Conservation (phyloP, 2,888 invertebrate genomes). For the Drosophila nr. fundita region DNA sequence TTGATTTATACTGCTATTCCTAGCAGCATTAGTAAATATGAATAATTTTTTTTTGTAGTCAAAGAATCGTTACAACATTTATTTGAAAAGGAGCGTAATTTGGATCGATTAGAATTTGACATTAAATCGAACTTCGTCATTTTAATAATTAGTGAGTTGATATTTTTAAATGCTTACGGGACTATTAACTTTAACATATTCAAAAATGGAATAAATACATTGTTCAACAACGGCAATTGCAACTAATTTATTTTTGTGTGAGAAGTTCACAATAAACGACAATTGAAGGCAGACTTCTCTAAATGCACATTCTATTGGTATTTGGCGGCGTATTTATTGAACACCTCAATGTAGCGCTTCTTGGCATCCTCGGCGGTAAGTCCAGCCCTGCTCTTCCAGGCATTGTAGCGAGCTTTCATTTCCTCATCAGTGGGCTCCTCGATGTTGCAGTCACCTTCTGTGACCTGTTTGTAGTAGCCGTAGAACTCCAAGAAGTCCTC, state of each 20-base stretch:
- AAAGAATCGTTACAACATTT: background rate
- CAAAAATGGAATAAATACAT: conserved; percentile 68
- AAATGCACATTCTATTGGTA: conserved; percentile 78
- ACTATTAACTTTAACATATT: conserved; percentile 58
- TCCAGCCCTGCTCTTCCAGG: conserved; percentile 94
- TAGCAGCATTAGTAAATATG: background rate
- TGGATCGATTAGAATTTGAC: background rate
- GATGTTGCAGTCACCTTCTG: conserved; percentile 92
- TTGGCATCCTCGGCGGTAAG: conserved; percentile 91
- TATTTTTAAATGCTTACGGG: conserved; percentile 42
- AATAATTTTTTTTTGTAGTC: background rate
- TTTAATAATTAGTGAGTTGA: background rate
- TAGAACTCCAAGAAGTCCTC: conserved; percentile 93
- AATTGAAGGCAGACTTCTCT: conserved; percentile 13
- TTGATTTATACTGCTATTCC: background rate
- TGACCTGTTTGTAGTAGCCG: conserved; percentile 93
- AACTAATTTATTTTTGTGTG: conserved; percentile 8
- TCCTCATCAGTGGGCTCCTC: conserved; percentile 94
- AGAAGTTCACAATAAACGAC: conserved; percentile 9
- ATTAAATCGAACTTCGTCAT: background rate
- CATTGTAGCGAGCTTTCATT: conserved; percentile 97
- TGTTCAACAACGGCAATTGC: conserved; percentile 40
- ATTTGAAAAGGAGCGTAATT: background rate
- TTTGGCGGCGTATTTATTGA: conserved; percentile 86
- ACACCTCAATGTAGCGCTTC: conserved; percentile 91